A percentile compares a stretch with the other conserved stretches of the same genome.
phyloP scores from a whole-genome alignment of 2,113 vertebrate genomes.

The Cichladusa arquata region DNA sequence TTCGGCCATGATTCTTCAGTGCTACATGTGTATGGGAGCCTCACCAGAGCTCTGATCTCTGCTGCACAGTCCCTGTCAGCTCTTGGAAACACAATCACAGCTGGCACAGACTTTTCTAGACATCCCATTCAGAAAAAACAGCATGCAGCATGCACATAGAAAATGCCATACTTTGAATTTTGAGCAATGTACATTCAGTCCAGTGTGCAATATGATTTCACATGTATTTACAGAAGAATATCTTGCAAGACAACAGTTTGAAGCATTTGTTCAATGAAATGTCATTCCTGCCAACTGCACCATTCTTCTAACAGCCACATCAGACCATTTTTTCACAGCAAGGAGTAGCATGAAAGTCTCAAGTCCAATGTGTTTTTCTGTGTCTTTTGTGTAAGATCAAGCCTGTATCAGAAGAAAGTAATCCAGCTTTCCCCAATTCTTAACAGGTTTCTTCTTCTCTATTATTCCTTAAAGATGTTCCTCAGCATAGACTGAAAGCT shows the following conservation, averaged over 20 bases:
- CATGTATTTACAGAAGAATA: not conserved
- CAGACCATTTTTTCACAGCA: not conserved
- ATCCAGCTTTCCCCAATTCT: not conserved
- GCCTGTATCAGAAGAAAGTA: not conserved
- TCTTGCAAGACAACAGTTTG: not conserved
- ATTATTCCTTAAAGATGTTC: not conserved
- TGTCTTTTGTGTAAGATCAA: not conserved
- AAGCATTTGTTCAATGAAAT: not conserved
- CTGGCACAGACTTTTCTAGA: not conserved
- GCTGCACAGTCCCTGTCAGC: not conserved
- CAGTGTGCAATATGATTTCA: not conserved
- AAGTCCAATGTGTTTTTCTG: not conserved
- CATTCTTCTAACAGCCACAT: not conserved
- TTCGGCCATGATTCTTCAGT: not conserved
- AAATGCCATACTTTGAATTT: not conserved
- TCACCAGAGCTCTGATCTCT: not conserved
- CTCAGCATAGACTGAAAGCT: not conserved
- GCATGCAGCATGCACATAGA: fast-evolving
- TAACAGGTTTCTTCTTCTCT: not conserved
- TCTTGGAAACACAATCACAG: not conserved
- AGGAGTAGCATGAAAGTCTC: not conserved
- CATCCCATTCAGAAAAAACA: not conserved
- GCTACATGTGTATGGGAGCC: not conserved
- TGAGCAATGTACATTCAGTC: not conserved
- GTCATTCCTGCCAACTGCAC: not conserved